These are phyloP conservation scores for Accipiter cooperii DNA, from an alignment of 2,113 vertebrate genomes.

Conservation along the genomic window DNA sequence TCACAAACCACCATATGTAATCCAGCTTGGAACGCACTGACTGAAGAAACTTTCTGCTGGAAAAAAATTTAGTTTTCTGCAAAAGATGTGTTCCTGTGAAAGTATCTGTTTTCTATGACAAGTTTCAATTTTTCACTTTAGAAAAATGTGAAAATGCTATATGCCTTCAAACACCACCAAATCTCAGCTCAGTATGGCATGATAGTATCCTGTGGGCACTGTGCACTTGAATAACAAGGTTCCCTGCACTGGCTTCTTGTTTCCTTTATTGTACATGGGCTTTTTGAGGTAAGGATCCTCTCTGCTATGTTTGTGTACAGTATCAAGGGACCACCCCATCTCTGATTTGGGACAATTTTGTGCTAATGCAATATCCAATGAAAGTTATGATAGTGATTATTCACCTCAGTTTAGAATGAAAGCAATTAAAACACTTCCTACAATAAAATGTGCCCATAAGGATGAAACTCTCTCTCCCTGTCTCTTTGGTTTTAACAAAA, in stretches of 20 bases:
- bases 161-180: not conserved
- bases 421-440: not conserved
- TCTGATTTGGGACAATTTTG: not conserved
- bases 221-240: not conserved
- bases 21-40: not conserved
- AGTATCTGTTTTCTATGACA: not conserved
- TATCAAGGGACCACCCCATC: not conserved
- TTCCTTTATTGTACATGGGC: not conserved
- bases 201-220: not conserved
- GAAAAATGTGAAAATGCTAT: not conserved
- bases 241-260: not conserved
- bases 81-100: not conserved
- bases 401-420: not conserved
- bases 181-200: not conserved
- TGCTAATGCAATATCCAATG: not conserved
- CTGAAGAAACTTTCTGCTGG: not conserved
- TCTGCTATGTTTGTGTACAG: not conserved
- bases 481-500: not conserved
- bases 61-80: not conserved
- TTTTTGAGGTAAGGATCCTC: not conserved
- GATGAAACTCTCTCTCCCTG: not conserved
- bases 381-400: not conserved
- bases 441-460: not conserved
- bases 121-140: not conserved
- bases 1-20: not conserved